Base-by-base conservation (phyloP, 2,888 invertebrate species). In the Drosophila yooni region DNA sequence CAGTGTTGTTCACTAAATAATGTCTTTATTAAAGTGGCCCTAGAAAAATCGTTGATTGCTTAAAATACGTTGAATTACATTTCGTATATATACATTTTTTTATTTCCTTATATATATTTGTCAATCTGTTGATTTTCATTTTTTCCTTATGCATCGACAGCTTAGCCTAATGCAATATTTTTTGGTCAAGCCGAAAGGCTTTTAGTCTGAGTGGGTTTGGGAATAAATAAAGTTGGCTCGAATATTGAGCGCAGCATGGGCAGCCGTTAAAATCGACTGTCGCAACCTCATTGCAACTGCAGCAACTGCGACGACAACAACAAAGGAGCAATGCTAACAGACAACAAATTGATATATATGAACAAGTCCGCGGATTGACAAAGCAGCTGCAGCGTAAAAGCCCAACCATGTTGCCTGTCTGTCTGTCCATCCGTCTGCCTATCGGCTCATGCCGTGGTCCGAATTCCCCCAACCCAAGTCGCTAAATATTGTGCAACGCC, bases 341-440 rank as follows among this genome's bases (percentile, higher is more conserved):
- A 77, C 83, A 90, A 88, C 85, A 90, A 90, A 85, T 85, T 85
- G 86, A 90, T 90, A 88, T 89, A 84, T 88, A 79, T 88, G 88
- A 72, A 70, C 65, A 70, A 79, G 76, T 85, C 81, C 81, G 75
- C 76, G 78, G 79, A 81, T 86, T 86, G 86, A 85, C 86, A 91
- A 91, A 91, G 87, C 85, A 85, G 80, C 80, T 74, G 77, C 90
- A 82, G 74, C 77, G 77, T 85, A 79, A 88, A 88, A 88, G 82
- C 77, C 80, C 83, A 61, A 60, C 74, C 88, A 82, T 85, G 88
- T 90, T 67, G 82, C 74, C 79, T 74, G 79, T 88, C 85, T 65
- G 63, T 71, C 69, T 40, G 57, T 57, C 88, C 69, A 58, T 74
- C 63, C 21, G 13, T 79, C 67, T 29, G 13, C 31, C 83, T 68